Conservation (phyloP, 2,113 vertebrate genomes). For the Octodon degus region DNA sequence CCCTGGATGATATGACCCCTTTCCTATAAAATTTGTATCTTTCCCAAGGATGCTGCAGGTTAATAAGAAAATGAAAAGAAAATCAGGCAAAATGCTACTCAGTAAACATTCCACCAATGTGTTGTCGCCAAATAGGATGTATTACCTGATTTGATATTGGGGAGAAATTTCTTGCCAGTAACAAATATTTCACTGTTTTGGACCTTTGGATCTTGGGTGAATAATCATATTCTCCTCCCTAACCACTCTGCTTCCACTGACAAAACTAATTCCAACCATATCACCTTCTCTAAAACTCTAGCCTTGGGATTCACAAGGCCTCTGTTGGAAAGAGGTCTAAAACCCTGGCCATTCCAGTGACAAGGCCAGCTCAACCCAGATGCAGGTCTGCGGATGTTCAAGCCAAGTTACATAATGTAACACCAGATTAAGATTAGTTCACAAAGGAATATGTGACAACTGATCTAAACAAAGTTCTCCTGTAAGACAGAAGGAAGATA, state of each 20-base stretch:
- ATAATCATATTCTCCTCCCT: not conserved
- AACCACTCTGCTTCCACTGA: not conserved
- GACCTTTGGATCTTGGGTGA: not conserved
- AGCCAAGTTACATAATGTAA: not conserved
- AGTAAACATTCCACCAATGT: not conserved
- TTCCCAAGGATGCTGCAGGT: not conserved
- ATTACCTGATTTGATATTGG: not conserved
- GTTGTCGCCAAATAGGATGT: not conserved
- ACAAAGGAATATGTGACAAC: not conserved
- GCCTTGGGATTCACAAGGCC: too few relatives aligned
- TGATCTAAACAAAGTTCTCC: not conserved
- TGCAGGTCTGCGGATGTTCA: not conserved
- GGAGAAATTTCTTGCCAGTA: not conserved
- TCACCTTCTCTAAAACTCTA: not conserved
- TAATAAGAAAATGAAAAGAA: not conserved
- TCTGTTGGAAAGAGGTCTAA: not conserved
- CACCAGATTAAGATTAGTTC: not conserved
- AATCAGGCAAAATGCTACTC: not conserved
- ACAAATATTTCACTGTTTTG: not conserved
- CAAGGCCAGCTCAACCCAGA: not conserved
- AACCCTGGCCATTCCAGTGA: not conserved
- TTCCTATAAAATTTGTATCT: not conserved
- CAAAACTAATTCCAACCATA: not conserved
- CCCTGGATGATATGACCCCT: not conserved
- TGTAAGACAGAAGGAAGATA: not conserved